Base-by-base conservation (phyloP, 2,113 vertebrate genomes). In the Dipodomys ordii region DNA sequence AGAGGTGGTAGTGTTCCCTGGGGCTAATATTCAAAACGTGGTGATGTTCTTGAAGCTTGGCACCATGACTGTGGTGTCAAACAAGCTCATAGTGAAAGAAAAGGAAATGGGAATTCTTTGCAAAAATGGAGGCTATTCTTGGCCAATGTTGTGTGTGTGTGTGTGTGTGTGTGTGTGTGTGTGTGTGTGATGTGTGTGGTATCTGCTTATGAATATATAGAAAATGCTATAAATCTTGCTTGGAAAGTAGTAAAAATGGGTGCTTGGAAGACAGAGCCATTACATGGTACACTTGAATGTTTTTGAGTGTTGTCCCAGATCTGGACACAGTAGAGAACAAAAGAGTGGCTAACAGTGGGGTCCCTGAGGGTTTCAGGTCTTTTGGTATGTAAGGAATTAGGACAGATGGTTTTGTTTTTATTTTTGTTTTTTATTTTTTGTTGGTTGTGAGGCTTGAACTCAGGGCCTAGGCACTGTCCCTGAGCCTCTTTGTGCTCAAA, bases 201-300 rank as follows among this genome's bases (percentile, higher is more conserved):
- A 46, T 7, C 76, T 93, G 8, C 46, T 46, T 94, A 28, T 71
- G 53, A 88, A 69, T 39, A 68, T 28, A 30, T 35, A 12, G 65
- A 44, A 94, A 78, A 57, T 57, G 71, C 60, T 88, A 27, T 39
- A 90, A 91, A 27, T 74, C 65, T 93, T 39, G 53, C 65, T 92
- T 64, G 20, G 10, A 83, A 90, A 78, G 32, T 15, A 82, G 11
- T 64, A 44, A 72, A 46, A 69, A 27, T 64, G 20, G 25, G 19
- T n/a, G 3, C 20, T 46, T 82, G 39, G n/a, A 79, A 64, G 19
- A 77, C n/a, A 28, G 53, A 88, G 19, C 27, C 27, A 5, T 49
- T 16, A 0, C 15, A 0, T 67, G 13, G n/a, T n/a, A 12, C 2
- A 7, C 16, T 49, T 16, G 20, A 2, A 15, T 35, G 20, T 77